A percentile compares a stretch with the other conserved stretches of the same genome.
phyloP scores from a whole-genome alignment of 2,113 vertebrate genomes.

The Nestor notabilis region DNA sequence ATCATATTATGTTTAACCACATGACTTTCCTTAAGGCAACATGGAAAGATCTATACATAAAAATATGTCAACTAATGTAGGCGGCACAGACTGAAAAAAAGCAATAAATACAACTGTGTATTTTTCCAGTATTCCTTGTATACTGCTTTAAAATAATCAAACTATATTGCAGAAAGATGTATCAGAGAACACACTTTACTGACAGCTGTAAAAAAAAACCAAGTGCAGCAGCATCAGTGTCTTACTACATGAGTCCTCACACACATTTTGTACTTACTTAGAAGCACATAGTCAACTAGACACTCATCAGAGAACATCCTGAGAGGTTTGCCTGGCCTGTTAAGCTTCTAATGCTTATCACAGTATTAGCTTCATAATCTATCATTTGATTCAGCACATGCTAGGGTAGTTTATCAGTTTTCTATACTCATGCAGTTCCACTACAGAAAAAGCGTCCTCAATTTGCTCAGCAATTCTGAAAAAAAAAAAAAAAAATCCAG shows the following conservation, averaged over 20 bases:
- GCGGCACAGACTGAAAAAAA: not conserved
- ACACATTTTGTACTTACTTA: accelerated
- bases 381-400: not conserved
- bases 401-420: not conserved
- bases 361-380: not conserved
- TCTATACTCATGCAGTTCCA: not conserved
- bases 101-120: not conserved
- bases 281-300: not conserved
- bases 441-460: not conserved
- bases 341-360: not conserved
- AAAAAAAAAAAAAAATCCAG: not conserved
- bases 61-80: not conserved
- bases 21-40: not conserved
- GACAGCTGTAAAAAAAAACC: not conserved
- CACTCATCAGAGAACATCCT: not conserved
- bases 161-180: not conserved
- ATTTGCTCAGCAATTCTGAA: not conserved
- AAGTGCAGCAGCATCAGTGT: not conserved
- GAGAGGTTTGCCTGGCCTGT: not conserved
- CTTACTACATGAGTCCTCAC: not conserved
- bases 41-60: not conserved
- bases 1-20: not conserved
- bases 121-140: not conserved
- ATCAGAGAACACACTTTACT: not conserved
- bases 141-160: not conserved